Base-by-base conservation (phyloP, 2,888 invertebrate genomes). In the Metalampra italica region DNA sequence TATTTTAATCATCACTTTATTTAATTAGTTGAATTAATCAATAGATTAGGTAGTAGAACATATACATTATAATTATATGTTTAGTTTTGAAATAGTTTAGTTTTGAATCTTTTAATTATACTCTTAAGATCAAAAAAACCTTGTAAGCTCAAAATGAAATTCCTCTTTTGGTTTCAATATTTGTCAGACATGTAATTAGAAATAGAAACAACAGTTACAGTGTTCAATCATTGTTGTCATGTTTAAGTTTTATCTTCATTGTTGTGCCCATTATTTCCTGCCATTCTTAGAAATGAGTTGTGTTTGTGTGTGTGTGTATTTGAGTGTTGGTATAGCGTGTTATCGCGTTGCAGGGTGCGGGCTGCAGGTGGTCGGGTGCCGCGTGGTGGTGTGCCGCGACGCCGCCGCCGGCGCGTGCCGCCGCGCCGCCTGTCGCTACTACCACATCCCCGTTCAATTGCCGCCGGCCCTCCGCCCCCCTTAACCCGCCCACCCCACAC, bases 381-480 rank as follows among this genome's bases (percentile, higher is more conserved):
- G 96, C 90, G 97, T 97, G 91, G 96, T 96, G 89, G 97, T 97
- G 86, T 97, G 97, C 90, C 96, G 97, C 88, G 97, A 97, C 92
- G 96, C 96, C 87, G 96, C 96, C 78, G 96, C 96, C 88, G 97
- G 97, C 90, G 93, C 95, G 90, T 97, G 97, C 91, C 93, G 94
- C 84, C 95, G 97, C 90, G 94, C 96, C 90, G 93, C 95, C 90
- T 97, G 97, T 94, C 97, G 97, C 93, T 97, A 96, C 93, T 97
- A 97, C 93, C 97, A 97, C 93, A 96, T 97, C 93, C 97, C 97
- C 77, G 93, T 96, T 85, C 94, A 93, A 79, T 91, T 96, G 92
- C 96, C 96, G 78, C 95, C 96, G 78, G 96, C 96, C 75, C 81
- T 86, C 62, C 81, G 84, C 58, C 89, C 90, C 59, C 90, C 89